Percentiles rank a stretch among this genome's conserved stretches.
These are phyloP conservation scores for Drosophila algonquin DNA, from an alignment of 2,888 invertebrate species.

Conservation along the genomic window DNA sequence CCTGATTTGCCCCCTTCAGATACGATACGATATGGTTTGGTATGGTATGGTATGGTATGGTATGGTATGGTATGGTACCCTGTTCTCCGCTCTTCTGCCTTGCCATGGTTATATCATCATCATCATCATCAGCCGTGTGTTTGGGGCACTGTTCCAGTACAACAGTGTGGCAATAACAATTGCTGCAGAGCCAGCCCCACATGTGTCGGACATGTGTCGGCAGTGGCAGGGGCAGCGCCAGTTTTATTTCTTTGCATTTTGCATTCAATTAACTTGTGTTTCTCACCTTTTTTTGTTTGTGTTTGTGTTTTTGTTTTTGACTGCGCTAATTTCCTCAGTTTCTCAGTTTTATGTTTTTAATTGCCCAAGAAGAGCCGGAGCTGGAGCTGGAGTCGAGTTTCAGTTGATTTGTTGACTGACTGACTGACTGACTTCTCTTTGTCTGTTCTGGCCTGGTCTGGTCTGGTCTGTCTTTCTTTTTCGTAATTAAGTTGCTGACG, in stretches of 20 bases:
- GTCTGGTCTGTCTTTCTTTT: conserved; percentile 47
- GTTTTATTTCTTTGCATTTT: conserved; percentile 59
- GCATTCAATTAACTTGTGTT: conserved; percentile 76
- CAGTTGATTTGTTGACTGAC: conserved; percentile 34
- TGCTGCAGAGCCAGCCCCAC: conserved; percentile 39
- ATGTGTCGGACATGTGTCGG: conserved; percentile 63
- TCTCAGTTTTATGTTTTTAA: conserved; percentile 48
- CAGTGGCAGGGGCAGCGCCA: conserved; percentile 20
- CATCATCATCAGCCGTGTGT: conserved; percentile 35
- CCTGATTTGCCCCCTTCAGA: conserved; percentile 16
- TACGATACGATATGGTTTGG: neutral
- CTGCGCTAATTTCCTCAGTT: conserved; percentile 65
- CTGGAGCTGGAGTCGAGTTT: conserved; percentile 24
- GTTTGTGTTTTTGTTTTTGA: conserved; percentile 5
- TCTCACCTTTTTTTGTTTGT: conserved; percentile 59
- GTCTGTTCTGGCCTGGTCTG: conserved; percentile 42
- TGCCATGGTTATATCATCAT: conserved; percentile 58
- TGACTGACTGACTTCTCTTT: conserved; percentile 15
- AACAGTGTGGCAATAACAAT: conserved; percentile 35
- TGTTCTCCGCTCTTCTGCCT: conserved; percentile 3
- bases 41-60: neutral
- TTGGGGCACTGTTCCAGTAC: conserved; percentile 21
- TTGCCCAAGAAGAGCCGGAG: conserved; percentile 40
- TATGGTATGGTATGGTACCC: neutral
- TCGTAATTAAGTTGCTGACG: conserved; percentile 61